Conservation (phyloP, 1,140 invertebrate species). For the Linepithema humile region DNA sequence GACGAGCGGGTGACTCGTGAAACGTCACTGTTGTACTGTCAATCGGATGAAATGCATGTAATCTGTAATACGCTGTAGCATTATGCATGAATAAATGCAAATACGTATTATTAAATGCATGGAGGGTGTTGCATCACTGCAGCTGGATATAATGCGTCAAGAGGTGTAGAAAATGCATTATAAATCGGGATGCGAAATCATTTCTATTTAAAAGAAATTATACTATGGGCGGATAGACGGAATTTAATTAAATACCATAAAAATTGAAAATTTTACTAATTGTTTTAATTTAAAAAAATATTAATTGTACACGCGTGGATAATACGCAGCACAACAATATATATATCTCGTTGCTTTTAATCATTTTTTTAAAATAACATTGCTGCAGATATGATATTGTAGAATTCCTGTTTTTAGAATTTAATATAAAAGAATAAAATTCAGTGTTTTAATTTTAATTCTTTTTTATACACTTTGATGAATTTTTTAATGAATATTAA, state of each 20-base stretch:
- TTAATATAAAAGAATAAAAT: background rate
- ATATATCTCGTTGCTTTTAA: background rate
- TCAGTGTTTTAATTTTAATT: background rate
- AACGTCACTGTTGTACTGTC: constrained; percentile 19
- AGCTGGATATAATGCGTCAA: background rate
- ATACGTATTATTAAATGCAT: constrained; percentile 37
- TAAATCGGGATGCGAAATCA: background rate
- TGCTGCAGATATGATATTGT: background rate
- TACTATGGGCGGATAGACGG: background rate
- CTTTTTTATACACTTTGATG: too few species aligned
- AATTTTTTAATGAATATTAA: background rate
- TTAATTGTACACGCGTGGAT: background rate
- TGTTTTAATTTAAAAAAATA: background rate
- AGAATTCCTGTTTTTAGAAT: background rate
- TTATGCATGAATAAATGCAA: constrained; percentile 41
- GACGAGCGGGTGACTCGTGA: constrained; percentile 31
- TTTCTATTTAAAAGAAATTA: background rate
- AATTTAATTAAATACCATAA: background rate
- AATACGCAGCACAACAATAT: too few species aligned
- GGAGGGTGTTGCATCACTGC: constrained; percentile 20
- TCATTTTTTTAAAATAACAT: background rate
- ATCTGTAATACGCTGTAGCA: background rate
- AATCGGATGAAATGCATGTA: constrained; percentile 47
- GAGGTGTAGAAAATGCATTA: background rate
- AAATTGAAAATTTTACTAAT: too few species aligned